Evolutionary conservation across 2,797 vertebrate genomes (phyloP).

Genomic region (Pelochelys cantorii): DNA sequence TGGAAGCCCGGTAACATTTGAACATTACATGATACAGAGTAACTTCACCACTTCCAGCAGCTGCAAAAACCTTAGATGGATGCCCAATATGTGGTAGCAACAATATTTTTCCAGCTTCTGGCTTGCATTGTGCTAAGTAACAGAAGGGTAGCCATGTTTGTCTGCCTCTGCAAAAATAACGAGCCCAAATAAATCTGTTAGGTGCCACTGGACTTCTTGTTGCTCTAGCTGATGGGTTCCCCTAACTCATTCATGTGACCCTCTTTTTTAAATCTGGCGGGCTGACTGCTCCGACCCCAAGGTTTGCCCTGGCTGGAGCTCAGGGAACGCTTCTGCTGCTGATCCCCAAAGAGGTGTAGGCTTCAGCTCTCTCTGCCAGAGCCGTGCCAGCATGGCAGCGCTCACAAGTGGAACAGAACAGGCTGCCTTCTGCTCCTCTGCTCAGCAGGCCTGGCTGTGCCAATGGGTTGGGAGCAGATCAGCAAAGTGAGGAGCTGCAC

Average conservation of each 20-base stretch:
- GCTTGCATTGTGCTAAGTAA: too few species aligned
- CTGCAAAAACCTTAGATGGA: not conserved
- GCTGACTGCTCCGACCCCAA: not conserved
- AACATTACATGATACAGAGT: not conserved
- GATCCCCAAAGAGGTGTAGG: not conserved
- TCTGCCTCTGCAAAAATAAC: too few species aligned
- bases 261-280: not conserved
- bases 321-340: not conserved
- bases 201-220: too few species aligned
- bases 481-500: not conserved
- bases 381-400: too few species aligned
- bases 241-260: not conserved
- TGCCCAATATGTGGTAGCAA: not conserved
- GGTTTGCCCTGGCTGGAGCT: not conserved
- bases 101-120: not conserved
- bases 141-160: too few species aligned
- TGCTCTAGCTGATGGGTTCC: not conserved
- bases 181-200: too few species aligned
- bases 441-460: not conserved
- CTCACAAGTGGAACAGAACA: not conserved
- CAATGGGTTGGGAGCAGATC: not conserved
- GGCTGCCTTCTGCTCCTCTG: too few species aligned
- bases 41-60: not conserved
- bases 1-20: not conserved
- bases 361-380: too few species aligned